Evolutionary conservation across 2,888 invertebrate species (phyloP), one percentile per base, ranked within the genome.

Genomic region (Caenorhabditis drosophilae): DNA sequence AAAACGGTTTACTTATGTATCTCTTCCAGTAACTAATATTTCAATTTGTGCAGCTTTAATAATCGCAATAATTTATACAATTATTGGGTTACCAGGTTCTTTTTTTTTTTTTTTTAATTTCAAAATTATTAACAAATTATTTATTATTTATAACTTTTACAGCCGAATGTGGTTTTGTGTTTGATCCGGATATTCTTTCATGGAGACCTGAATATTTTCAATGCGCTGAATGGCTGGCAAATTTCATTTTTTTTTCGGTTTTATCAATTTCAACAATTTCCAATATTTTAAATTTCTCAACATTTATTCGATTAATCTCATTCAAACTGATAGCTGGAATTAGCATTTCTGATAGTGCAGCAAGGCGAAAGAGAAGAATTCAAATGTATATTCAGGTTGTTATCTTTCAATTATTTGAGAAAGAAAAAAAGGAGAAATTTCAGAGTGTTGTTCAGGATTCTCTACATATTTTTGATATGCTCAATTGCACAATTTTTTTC

Each of bases 391-490:
- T 54, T 16, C 64, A 64, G 47, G 63, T 58, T 18, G 15, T 31
- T 36, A 4, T 36, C n/a, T 36, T 36, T 36, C n/a, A 20, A 25
- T 42, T 42, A 18, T 42, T 42, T 16, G 44, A 25, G 16, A 25
- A 25, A 42, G 20, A 18, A 4, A 42, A 42, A 42, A 18, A 36
- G 36, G 4, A 36, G 4, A 36, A n/a, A 36, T 44, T 61, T 31
- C 58, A 64, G 64, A 64, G 64, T 36, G 58, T 59, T 15, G 36
- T 55, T 25, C 64, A 64, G 20, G 64, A 64, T 58, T 53, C 50
- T 36, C 51, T 64, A 20, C 64, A 59, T 36, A 41, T 64, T 44
- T 53, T 58, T 42, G 64, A 64, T 51, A 64, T 64, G 64, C 46
- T 64, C 41, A 64, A 64, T 38, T 58, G 58, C 42, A 59, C 64